phyloP scores from a whole-genome alignment of 2,797 vertebrate genomes.

The Pipistrellus pygmaeus region DNA sequence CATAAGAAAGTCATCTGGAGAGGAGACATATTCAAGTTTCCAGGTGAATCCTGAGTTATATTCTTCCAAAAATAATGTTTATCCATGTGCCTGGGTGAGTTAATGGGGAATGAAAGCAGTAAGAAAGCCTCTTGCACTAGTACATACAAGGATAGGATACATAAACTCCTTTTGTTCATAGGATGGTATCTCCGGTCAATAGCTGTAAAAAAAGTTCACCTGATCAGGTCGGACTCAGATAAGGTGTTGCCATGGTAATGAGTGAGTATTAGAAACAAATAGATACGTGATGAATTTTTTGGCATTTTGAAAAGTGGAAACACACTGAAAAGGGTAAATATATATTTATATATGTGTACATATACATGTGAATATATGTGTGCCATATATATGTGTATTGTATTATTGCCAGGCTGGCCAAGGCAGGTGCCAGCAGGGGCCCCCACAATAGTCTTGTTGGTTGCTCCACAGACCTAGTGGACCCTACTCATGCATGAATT shows the following conservation, averaged over 20 bases:
- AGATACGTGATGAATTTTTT: not conserved
- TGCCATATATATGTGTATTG: not conserved
- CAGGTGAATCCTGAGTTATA: not conserved
- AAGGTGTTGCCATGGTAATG: slow-evolving; percentile 46
- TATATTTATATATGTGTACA: too few species aligned
- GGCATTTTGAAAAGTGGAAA: not conserved
- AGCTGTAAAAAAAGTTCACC: not conserved
- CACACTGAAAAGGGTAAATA: not conserved
- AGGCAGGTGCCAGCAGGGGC: too few species aligned
- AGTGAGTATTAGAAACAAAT: slow-evolving; percentile 25
- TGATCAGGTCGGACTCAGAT: slow-evolving; percentile 42
- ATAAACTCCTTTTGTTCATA: not conserved
- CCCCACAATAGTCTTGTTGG: too few species aligned
- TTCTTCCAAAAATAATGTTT: not conserved
- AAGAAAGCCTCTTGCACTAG: not conserved
- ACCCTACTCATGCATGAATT: too few species aligned
- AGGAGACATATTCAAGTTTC: not conserved
- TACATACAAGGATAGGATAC: not conserved
- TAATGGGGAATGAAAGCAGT: not conserved
- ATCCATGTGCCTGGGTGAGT: not conserved
- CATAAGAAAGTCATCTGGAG: not conserved
- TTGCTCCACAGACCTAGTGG: too few species aligned
- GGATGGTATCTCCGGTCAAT: not conserved
- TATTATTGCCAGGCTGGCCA: not conserved
- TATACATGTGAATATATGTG: not conserved